These are phyloP conservation scores for Caenorhabditis briggsae DNA, from an alignment of 1,140 invertebrate species.

Conservation along the genomic window DNA sequence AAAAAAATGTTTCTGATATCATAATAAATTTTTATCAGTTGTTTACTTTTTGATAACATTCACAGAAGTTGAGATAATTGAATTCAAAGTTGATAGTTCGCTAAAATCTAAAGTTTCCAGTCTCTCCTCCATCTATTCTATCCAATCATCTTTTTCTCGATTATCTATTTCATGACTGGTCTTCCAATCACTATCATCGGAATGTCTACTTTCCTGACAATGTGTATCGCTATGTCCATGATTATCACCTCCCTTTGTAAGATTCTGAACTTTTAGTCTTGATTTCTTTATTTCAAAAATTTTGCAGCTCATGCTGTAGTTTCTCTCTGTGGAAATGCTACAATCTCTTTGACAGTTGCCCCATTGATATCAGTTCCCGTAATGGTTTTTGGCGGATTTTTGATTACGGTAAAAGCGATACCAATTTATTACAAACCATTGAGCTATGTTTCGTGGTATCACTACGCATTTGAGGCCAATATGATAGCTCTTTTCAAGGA, in stretches of 20 bases:
- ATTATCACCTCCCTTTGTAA: neutral
- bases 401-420: conserved; percentile 89
- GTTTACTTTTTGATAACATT: neutral
- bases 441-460: conserved; percentile 94
- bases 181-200: conserved; percentile 38
- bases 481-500: conserved; percentile 13
- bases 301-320: conserved; percentile 27
- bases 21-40: too few relatives aligned
- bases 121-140: conserved; percentile 56
- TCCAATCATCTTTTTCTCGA: conserved; percentile 42
- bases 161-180: conserved; percentile 60
- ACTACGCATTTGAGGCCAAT: conserved; percentile 89
- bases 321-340: conserved; percentile 83
- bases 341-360: conserved; percentile 88
- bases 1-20: too few relatives aligned
- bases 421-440: conserved; percentile 90
- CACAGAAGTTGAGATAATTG: neutral
- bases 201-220: conserved; percentile 10
- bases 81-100: conserved; percentile 46
- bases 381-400: conserved; percentile 93
- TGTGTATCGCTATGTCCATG: conserved; percentile 29
- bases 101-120: conserved; percentile 67
- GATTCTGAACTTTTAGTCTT: neutral
- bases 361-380: conserved; percentile 93
- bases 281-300: neutral